Evolutionary conservation across 30 jellyfish, hydroid and myxozoan species (phyloP), one percentile per base, ranked within the genome.

Genomic region (Rhopilema esculentum): DNA sequence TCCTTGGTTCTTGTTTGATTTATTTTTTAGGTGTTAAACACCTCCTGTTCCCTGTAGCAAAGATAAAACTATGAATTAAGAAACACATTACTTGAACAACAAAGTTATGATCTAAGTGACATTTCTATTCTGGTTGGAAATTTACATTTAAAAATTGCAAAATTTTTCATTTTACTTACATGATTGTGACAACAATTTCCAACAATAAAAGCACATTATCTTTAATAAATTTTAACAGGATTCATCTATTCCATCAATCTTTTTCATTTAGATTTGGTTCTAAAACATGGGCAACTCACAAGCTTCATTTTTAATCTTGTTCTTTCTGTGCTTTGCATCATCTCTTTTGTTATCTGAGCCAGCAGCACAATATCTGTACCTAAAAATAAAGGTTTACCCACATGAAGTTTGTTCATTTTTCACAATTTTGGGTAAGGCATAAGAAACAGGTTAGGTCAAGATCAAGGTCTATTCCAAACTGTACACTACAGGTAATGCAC

Each of bases 201-300:
- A 40, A 40, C 57, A 40, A 40, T 40, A 40, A 40, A 40, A 40
- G 6, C 57, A 40, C 57, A 40, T 40, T 40, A 40, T 40, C 57
- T 40, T 40, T 40, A 2, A 40, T 40, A 40, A 40, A 40, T 40
- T 40, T 40, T 63, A 19, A n/a, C 72, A 63, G 27, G 29, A 63
- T n/a, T 19, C 6, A 63, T 24, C 29, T 24, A 63, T 19, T n/a
- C 29, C 72, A 19, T 63, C 29, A 19, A 19, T n/a, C 29, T 24
- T 19, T 19, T 19, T n/a, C 72, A 19, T 24, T 19, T 19, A 24
- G 4, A 19, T 63, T 63, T 19, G 72, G 27, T 63, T 24, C 72
- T 19, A 63, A 63, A 63, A 63, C 72, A 63, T 63, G 72, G 29
- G 72, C 72, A 63, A 24, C 72, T 63, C 57, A 40, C 72, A 63